Evolutionary conservation across 2,113 vertebrate genomes (phyloP), one percentile per base, ranked within the genome.

Genomic region (Falcunculus frontatus): DNA sequence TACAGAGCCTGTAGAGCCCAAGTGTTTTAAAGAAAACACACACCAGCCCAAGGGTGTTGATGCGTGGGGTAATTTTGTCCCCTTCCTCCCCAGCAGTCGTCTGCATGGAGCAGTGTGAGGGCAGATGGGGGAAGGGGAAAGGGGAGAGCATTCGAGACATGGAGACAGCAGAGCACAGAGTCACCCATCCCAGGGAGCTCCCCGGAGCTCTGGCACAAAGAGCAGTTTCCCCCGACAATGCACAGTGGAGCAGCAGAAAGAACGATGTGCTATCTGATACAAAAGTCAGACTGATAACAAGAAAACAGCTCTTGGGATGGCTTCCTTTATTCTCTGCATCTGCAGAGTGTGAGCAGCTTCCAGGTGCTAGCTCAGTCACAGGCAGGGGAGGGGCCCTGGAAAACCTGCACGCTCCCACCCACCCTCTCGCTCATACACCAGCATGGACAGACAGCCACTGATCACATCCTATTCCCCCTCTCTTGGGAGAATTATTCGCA

Each of bases 71-170:
- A 16, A 63, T 60, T 74, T 74, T 49, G 67, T 44, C 52, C 63
- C 35, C 33, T 81, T 73, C 42, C 37, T 77, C 55, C n/a, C 44
- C 64, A 77, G 59, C 18, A 74, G 33, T 0, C 44, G 59, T 13
- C 52, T 52, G 42, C 42, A 35, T 44, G 41, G 41, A 56, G 10
- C 29, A 44, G 16, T 3, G 14, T 2, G 1, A 70, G 23, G 25
- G 52, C 32, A 65, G 65, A 21, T 0, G 1, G 26, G 25, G 18
- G 6, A 63, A 22, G 10, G 6, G 53, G 32, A 78, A 41, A n/a
- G 0, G 1, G 22, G 26, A 65, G 14, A 62, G 37, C 44, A 63
- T 0, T 33, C 27, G 35, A 78, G 16, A 20, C 47, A 13, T 1
- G 0, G 9, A 30, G 44, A 70, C 41, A n/a, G 41, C 33, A 79